These are phyloP conservation scores for Sesamia nonagrioides DNA, from an alignment of 1,140 invertebrate genomes.

Conservation along the genomic window DNA sequence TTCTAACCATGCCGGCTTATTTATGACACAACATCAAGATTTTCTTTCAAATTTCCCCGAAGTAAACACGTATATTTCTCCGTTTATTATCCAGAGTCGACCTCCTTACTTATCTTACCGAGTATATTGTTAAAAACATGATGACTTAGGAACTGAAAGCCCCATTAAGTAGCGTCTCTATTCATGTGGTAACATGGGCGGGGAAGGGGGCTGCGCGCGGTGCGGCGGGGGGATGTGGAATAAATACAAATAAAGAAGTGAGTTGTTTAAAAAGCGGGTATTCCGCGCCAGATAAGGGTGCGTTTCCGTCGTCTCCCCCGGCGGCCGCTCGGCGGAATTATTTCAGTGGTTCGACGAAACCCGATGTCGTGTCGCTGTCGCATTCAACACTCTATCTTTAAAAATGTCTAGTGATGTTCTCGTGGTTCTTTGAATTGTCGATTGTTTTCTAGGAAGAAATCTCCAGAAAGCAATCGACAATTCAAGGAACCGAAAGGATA, in stretches of 20 bases:
- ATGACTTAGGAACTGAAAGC: constrained; percentile 87
- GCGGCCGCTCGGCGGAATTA: constrained; percentile 75
- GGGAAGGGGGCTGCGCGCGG: constrained; percentile 57
- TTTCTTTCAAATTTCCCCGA: constrained; percentile 65
- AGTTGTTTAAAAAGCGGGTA: constrained; percentile 87
- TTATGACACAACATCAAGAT: constrained; percentile 71
- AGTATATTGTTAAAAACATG: constrained; percentile 82
- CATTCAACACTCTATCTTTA: constrained; percentile 85
- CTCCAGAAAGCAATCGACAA: too few relatives aligned
- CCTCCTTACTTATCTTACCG: constrained; percentile 79
- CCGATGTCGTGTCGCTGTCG: constrained; percentile 81
- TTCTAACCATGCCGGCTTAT: constrained; percentile 61
- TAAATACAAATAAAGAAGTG: constrained; percentile 84
- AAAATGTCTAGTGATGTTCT: constrained; percentile 78
- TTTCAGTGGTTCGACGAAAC: constrained; percentile 83
- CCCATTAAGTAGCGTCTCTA: constrained; percentile 85
- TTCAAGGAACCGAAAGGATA: too few relatives aligned
- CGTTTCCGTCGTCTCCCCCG: constrained; percentile 80
- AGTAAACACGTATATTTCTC: constrained; percentile 67
- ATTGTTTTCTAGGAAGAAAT: too few relatives aligned
- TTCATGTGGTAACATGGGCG: constrained; percentile 79
- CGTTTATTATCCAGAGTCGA: constrained; percentile 83
- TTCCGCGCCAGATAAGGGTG: constrained; percentile 83
- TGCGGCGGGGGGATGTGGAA: constrained; percentile 58
- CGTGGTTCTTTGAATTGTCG: not conserved